A percentile compares a stretch with the other conserved stretches of the same genome.
These are phyloP conservation scores for Amphilophus citrinellus DNA, from an alignment of 2,113 vertebrate species.

Conservation along the genomic window DNA sequence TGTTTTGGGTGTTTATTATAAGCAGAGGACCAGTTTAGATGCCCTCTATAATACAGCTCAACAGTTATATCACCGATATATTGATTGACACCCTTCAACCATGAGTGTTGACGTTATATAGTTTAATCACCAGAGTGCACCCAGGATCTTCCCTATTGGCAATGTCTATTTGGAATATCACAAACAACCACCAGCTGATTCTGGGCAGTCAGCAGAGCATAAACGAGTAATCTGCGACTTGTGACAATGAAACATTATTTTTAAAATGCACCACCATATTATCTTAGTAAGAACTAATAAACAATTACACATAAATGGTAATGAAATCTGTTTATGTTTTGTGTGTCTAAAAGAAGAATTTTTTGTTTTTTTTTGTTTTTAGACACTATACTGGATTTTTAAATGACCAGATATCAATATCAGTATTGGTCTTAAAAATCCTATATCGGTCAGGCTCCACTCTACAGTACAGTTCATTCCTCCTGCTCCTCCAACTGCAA, in stretches of 20 bases:
- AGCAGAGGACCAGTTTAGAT: not conserved
- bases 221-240: no score
- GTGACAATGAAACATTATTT: no score
- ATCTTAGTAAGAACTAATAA: no score
- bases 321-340: not conserved
- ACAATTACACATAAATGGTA: not conserved
- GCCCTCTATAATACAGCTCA: not conserved
- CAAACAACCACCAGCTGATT: not conserved
- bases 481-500: constrained; percentile 12
- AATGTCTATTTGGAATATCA: not conserved
- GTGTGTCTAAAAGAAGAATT: not conserved
- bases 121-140: not conserved
- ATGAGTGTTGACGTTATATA: not conserved
- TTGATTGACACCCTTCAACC: not conserved
- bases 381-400: not conserved
- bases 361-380: no score
- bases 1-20: constrained; percentile 1
- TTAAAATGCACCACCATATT: no score
- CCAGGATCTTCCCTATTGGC: no score
- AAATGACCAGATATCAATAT: not conserved
- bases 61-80: not conserved
- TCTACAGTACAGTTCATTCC: not conserved
- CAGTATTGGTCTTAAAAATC: not conserved
- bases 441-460: not conserved
- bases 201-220: no score